phyloP scores from a whole-genome alignment of 2,797 vertebrate genomes.

The Pristis pectinata region DNA sequence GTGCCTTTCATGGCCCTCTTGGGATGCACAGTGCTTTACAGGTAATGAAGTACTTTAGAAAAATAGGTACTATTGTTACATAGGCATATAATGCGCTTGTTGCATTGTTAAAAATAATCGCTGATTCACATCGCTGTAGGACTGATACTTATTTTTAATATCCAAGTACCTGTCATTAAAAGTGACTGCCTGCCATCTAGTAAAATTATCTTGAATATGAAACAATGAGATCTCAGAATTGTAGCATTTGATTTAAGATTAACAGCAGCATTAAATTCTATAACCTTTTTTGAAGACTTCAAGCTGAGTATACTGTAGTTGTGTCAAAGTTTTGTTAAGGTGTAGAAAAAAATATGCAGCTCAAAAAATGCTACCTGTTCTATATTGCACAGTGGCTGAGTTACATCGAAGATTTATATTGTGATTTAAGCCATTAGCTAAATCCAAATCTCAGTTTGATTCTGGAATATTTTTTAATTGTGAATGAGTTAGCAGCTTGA shows the following conservation, averaged over 20 bases:
- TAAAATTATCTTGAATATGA: not conserved
- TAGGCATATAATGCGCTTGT: not conserved
- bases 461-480: not conserved
- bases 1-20: too few relatives aligned
- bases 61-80: too few relatives aligned
- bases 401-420: not conserved
- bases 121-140: not conserved
- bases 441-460: not conserved
- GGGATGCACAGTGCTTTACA: too few relatives aligned
- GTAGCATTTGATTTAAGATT: not conserved
- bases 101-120: not conserved
- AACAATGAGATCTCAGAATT: not conserved
- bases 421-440: not conserved
- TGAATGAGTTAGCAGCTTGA: not conserved
- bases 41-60: too few relatives aligned
- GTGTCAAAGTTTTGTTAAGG: not conserved
- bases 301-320: not conserved
- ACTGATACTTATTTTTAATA: not conserved
- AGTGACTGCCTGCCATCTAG: constrained; percentile 19
- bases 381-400: not conserved
- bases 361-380: not conserved
- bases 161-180: not conserved
- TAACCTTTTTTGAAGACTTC: not conserved
- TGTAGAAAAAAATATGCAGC: not conserved
- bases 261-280: not conserved